These are phyloP conservation scores for Typhlichthys subterraneus DNA, from an alignment of 2,797 vertebrate genomes.

Conservation along the genomic window DNA sequence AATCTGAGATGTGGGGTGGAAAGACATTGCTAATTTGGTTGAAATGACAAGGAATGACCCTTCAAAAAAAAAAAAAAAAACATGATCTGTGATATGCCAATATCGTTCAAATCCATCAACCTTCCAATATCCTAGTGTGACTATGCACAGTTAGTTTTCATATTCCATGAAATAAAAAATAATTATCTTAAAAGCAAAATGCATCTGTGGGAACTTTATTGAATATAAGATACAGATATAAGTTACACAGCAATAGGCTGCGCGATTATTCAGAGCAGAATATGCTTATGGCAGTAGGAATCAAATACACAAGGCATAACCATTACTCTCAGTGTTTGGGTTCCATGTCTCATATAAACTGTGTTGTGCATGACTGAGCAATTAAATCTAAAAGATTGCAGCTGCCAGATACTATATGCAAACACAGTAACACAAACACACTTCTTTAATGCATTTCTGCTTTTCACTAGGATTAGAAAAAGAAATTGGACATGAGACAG, in stretches of 20 bases:
- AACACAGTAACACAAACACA: conserved; percentile 6
- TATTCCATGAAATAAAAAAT: not conserved
- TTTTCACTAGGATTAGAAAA: conserved; percentile 10
- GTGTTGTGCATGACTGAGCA: not conserved
- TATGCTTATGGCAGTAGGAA: conserved; percentile 2
- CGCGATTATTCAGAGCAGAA: too few species aligned
- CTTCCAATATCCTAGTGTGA: not conserved
- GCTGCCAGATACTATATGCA: not conserved
- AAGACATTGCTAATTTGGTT: too few species aligned
- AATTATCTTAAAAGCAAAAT: not conserved
- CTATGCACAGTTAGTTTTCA: not conserved
- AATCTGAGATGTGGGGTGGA: too few species aligned
- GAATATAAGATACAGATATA: not conserved
- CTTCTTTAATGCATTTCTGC: not conserved
- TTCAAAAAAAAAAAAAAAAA: not conserved
- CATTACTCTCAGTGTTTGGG: not conserved
- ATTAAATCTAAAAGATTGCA: not conserved
- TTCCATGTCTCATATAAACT: conserved; percentile 17
- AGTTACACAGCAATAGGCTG: not conserved
- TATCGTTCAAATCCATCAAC: too few species aligned
- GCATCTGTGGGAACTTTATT: not conserved
- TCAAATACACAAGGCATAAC: conserved; percentile 6
- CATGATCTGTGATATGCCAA: too few species aligned
- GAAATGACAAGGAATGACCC: too few species aligned
- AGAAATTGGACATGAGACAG: conserved; percentile 17